Conservation (phyloP, 2,113 vertebrate genomes). For the Protobothrops mucrosquamatus region DNA sequence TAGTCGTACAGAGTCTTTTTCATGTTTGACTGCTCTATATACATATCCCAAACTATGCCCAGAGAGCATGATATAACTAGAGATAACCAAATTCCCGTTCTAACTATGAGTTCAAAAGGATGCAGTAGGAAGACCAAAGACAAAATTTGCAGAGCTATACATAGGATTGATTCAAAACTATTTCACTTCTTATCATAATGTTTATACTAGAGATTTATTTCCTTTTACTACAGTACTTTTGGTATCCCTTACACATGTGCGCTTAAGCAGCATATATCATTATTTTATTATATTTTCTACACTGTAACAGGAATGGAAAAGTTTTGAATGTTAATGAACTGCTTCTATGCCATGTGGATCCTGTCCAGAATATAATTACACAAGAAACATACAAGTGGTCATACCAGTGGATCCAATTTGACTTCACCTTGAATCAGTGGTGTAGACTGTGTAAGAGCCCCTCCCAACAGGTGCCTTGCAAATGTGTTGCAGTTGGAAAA, state of each 20-base stretch:
- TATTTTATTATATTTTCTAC: background rate
- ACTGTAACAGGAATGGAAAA: background rate
- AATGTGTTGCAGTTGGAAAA: background rate
- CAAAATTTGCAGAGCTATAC: background rate
- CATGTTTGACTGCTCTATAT: background rate
- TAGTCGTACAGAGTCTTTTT: background rate
- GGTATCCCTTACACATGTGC: background rate
- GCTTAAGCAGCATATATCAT: background rate
- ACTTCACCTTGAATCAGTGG: background rate
- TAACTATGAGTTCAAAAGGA: background rate
- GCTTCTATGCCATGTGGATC: background rate
- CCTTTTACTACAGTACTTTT: background rate
- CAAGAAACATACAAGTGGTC: background rate
- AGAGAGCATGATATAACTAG: background rate
- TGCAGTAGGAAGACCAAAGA: background rate
- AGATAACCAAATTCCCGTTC: background rate
- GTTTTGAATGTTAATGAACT: background rate
- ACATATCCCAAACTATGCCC: accelerated
- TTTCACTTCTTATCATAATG: background rate
- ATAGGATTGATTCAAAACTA: background rate
- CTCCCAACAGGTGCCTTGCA: background rate
- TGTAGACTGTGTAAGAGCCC: background rate
- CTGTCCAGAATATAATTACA: background rate
- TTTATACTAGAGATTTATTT: background rate
- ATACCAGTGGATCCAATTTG: background rate